These are phyloP conservation scores for Parthenolecanium corni DNA, from an alignment of 2,888 invertebrate genomes.

Conservation along the genomic window DNA sequence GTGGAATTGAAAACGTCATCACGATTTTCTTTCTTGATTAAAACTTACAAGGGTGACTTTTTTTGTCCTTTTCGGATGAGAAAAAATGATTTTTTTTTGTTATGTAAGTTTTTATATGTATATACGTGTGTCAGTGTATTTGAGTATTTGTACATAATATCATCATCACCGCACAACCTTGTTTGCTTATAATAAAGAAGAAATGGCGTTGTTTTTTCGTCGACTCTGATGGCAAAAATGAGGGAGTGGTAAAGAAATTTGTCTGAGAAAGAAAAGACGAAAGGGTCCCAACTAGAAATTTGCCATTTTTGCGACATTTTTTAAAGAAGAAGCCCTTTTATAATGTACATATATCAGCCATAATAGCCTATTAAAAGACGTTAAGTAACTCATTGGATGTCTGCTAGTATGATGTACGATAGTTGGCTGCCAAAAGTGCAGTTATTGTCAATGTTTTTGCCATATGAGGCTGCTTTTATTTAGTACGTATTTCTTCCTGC, in stretches of 20 bases:
- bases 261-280: too few relatives aligned
- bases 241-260: conserved; percentile 1
- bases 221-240: too few relatives aligned
- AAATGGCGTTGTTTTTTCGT: neutral
- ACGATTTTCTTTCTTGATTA: conserved; percentile 29
- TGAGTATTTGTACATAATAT: neutral
- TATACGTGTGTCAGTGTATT: neutral
- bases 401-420: conserved; percentile 18
- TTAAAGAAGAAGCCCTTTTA: conserved; percentile 16
- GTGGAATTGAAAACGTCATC: conserved; percentile 29
- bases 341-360: conserved; percentile 24
- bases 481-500: too few relatives aligned
- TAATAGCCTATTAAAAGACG: conserved; percentile 29
- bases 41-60: conserved; percentile 28
- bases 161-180: conserved; percentile 22
- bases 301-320: conserved; percentile 23
- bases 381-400: conserved; percentile 29
- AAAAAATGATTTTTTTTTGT: conserved; percentile 24
- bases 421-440: conserved; percentile 16
- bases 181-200: conserved; percentile 23
- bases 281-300: too few relatives aligned
- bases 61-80: conserved; percentile 8
- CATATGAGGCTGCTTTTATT: too few relatives aligned
- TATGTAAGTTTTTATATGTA: neutral
- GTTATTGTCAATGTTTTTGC: too few relatives aligned